Conservation (phyloP, 2,113 vertebrate genomes). For the Hiodon alosoides region DNA sequence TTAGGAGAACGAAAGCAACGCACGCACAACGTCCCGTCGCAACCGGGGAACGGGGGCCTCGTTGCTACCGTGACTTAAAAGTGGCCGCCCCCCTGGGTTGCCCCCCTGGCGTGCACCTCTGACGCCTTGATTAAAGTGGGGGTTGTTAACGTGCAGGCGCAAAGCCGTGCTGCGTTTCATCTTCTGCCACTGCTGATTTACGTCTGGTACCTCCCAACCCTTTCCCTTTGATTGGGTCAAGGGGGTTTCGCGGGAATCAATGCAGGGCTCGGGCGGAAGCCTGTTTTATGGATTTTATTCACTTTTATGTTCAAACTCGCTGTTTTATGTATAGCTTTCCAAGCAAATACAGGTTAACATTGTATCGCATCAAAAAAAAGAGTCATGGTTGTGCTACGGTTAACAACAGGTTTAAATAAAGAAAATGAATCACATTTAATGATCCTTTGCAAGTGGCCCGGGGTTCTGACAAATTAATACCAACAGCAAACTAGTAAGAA, state of each 20-base stretch:
- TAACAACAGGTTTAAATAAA: too few species aligned
- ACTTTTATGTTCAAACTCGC: not conserved
- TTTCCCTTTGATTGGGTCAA: constrained; percentile 46
- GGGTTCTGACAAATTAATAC: too few species aligned
- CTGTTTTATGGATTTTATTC: constrained; percentile 15
- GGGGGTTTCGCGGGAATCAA: constrained; percentile 35
- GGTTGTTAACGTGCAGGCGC: not conserved
- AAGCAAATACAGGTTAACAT: too few species aligned
- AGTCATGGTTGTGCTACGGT: too few species aligned
- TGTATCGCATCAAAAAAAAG: too few species aligned
- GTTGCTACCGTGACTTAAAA: too few species aligned
- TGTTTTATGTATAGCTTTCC: not conserved
- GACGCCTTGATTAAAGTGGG: too few species aligned
- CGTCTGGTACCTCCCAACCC: constrained; percentile 28
- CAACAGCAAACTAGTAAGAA: too few species aligned
- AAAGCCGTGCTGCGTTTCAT: constrained; percentile 58
- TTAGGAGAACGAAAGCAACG: constrained; percentile 77
- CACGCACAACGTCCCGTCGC: constrained; percentile 60
- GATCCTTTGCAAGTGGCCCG: too few species aligned
- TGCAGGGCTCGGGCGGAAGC: constrained; percentile 23
- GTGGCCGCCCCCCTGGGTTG: too few species aligned
- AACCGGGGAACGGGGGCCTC: constrained; percentile 67
- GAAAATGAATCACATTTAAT: too few species aligned
- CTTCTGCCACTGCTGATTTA: constrained; percentile 64
- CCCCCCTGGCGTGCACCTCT: too few species aligned